Evolutionary conservation across 92 coral and sea anemone genomes (phyloP).

Genomic region (Palythoa grandis): DNA sequence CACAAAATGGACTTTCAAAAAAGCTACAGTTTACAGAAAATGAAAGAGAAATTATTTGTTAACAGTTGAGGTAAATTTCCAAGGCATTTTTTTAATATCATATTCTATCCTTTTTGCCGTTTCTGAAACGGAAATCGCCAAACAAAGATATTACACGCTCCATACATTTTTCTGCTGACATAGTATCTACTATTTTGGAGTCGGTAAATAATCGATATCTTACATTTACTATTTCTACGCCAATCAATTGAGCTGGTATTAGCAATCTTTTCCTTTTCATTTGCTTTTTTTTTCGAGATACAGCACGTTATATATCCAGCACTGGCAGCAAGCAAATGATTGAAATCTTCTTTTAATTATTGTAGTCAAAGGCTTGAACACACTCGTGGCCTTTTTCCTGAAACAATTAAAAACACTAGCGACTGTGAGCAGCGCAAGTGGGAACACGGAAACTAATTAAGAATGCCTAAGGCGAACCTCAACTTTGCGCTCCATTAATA

Average conservation of each 20-base stretch:
- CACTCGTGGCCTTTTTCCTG: neutral
- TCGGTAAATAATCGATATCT: neutral
- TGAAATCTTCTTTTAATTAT: neutral
- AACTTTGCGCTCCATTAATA: neutral
- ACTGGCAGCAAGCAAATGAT: neutral
- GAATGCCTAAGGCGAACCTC: neutral
- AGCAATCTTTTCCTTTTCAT: neutral
- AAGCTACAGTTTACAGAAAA: neutral
- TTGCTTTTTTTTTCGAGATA: neutral
- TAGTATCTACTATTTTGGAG: neutral
- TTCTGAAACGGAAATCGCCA: neutral
- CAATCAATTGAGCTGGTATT: neutral
- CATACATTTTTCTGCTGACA: neutral
- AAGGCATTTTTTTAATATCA: neutral
- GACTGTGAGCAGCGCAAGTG: neutral
- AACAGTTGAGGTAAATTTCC: neutral
- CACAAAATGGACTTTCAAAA: too few species aligned
- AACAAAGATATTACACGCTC: neutral
- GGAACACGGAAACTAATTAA: neutral
- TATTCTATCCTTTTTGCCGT: neutral
- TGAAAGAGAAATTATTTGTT: neutral
- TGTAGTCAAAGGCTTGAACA: neutral
- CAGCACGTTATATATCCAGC: neutral
- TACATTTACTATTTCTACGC: neutral
- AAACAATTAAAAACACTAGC: neutral